phyloP scores from a whole-genome alignment of 2,888 invertebrate species.

The Troglohyphantes excavatus region DNA sequence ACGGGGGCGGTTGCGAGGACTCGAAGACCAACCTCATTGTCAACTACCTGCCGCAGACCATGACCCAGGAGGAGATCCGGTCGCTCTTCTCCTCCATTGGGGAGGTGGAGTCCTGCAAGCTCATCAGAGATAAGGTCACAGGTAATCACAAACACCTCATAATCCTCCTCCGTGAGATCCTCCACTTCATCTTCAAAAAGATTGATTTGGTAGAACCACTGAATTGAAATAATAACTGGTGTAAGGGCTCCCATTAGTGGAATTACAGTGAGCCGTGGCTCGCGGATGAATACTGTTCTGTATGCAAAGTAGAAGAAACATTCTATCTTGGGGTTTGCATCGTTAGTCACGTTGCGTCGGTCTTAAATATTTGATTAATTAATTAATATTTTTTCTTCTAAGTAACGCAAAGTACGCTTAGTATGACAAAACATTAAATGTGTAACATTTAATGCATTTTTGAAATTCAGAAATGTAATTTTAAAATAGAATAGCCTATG shows the following conservation, averaged over 20 bases:
- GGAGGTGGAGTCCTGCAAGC: conserved; percentile 99
- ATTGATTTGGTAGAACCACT: not conserved
- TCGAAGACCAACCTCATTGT: conserved; percentile 99
- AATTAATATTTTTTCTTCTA: too few relatives aligned
- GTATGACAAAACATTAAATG: too few relatives aligned
- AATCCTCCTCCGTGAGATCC: not conserved
- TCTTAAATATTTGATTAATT: too few relatives aligned
- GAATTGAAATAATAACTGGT: not conserved
- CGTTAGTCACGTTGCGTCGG: too few relatives aligned
- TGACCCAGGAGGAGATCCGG: conserved; percentile 99
- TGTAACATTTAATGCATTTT: too few relatives aligned
- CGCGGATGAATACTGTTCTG: too few relatives aligned
- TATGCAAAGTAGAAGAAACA: too few relatives aligned
- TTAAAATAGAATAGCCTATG: too few relatives aligned
- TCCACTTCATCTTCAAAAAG: not conserved
- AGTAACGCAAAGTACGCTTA: too few relatives aligned
- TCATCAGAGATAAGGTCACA: conserved; percentile 99
- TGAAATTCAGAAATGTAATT: too few relatives aligned
- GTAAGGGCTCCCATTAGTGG: not conserved
- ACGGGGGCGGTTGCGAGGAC: conserved; percentile 86
- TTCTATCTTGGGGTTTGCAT: too few relatives aligned
- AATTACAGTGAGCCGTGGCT: too few relatives aligned
- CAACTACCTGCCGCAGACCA: conserved; percentile 99
- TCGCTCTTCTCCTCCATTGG: conserved; percentile 99
- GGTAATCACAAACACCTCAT: conserved; percentile 73